These are phyloP conservation scores for Apantesis nais DNA, from an alignment of 2,888 invertebrate genomes.

Conservation along the genomic window DNA sequence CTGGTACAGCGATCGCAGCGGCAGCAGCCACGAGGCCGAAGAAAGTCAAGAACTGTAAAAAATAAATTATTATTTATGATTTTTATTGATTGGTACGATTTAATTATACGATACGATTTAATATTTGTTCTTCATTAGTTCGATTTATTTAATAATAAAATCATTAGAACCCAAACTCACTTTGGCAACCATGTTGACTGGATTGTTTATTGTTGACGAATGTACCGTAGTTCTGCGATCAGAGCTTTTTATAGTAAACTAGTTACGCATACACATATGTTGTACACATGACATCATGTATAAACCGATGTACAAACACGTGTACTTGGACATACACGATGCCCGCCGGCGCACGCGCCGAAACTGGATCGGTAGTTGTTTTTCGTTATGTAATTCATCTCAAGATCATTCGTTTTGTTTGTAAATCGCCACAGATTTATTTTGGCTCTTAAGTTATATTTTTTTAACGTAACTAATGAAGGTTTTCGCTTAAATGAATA, in stretches of 20 bases:
- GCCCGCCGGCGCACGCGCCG: slow-evolving; percentile 46
- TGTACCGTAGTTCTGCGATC: slow-evolving; percentile 53
- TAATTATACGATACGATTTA: too few relatives aligned
- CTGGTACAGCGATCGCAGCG: slow-evolving; percentile 61
- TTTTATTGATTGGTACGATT: neutral
- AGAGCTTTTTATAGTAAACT: slow-evolving; percentile 68
- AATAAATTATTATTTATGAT: slow-evolving; percentile 10
- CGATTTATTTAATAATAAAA: neutral
- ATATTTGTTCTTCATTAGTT: neutral
- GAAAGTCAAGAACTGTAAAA: slow-evolving; percentile 43
- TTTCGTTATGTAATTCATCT: slow-evolving; percentile 38
- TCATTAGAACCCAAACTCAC: slow-evolving; percentile 54
- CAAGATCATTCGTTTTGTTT: slow-evolving; percentile 45
- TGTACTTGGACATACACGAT: slow-evolving; percentile 38
- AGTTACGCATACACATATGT: slow-evolving; percentile 44
- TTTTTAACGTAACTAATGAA: too few relatives aligned
- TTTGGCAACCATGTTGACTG: slow-evolving; percentile 76
- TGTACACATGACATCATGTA: slow-evolving; percentile 28
- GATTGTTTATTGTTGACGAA: slow-evolving; percentile 62
- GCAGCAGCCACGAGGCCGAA: slow-evolving; percentile 58
- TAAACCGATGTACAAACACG: slow-evolving; percentile 32
- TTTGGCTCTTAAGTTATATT: neutral
- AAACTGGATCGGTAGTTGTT: slow-evolving; percentile 43
- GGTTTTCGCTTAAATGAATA: too few relatives aligned
- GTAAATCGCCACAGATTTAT: slow-evolving; percentile 14